These are phyloP conservation scores for Alaudala cheleensis DNA, from an alignment of 2,113 vertebrate species.

Conservation along the genomic window DNA sequence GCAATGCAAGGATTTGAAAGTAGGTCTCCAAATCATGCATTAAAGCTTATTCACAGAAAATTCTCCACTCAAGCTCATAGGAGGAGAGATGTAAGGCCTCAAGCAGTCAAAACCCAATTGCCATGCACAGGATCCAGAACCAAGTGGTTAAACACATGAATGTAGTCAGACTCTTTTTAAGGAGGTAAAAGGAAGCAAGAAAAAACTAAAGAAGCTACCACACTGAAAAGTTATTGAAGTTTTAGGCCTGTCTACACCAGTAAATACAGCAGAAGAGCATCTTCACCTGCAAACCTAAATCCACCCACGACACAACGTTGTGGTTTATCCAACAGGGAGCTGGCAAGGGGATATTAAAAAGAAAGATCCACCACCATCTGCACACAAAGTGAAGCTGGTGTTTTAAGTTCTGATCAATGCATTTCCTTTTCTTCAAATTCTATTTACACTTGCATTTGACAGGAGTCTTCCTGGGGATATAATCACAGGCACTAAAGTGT, in stretches of 20 bases:
- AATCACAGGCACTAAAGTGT: not conserved
- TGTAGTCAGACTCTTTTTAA: not conserved
- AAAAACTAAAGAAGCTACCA: not conserved
- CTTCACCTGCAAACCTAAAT: not conserved
- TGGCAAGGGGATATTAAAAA: not conserved
- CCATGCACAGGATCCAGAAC: not conserved
- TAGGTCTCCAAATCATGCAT: not conserved
- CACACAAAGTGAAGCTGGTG: not conserved
- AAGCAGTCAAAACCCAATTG: not conserved
- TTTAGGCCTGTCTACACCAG: not conserved
- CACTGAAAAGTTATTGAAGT: not conserved
- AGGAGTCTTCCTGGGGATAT: not conserved
- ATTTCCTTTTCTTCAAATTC: not conserved
- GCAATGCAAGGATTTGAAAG: not conserved
- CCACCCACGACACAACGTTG: not conserved
- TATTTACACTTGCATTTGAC: constrained; percentile 1
- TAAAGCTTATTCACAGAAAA: not conserved
- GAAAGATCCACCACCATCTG: not conserved
- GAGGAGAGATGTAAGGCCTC: not conserved
- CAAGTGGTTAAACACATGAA: fast-evolving
- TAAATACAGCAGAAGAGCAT: not conserved
- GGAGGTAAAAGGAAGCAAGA: not conserved
- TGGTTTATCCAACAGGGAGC: not conserved
- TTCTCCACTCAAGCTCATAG: not conserved
- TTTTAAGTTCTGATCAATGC: not conserved